These are phyloP conservation scores for Suricata suricatta DNA, from an alignment of 2,113 vertebrate genomes.

Conservation along the genomic window DNA sequence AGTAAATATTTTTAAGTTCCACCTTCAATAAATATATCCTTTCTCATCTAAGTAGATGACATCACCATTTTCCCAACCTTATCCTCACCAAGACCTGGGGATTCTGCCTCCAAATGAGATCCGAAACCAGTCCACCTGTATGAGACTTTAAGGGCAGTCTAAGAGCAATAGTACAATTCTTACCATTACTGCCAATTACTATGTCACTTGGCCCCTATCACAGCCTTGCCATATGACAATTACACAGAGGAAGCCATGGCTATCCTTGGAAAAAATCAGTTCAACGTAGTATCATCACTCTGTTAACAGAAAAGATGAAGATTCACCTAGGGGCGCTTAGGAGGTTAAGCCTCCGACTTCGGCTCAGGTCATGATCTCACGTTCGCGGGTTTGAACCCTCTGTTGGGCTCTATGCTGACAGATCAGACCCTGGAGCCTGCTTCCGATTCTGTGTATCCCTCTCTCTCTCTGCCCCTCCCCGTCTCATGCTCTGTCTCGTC, in stretches of 20 bases:
- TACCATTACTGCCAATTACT: background rate
- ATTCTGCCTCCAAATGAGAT: background rate
- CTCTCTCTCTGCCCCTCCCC: no score
- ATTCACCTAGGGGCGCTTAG: background rate
- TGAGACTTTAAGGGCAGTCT: background rate
- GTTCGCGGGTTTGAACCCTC: no score
- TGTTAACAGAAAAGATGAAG: constrained; percentile 27
- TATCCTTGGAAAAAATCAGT: background rate
- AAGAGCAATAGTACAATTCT: background rate
- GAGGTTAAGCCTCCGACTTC: no score
- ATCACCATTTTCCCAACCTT: background rate
- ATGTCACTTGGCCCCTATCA: background rate
- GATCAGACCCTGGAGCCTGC: no score
- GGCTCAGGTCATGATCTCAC: no score
- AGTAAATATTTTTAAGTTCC: background rate
- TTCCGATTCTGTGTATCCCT: no score
- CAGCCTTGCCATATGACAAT: background rate
- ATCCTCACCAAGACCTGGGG: background rate
- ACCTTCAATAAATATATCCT: background rate
- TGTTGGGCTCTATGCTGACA: no score
- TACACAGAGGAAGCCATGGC: background rate
- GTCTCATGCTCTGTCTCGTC: no score
- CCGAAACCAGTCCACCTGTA: background rate
- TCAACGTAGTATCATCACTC: background rate
- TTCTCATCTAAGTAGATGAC: background rate